A percentile compares a stretch with the other conserved stretches of the same genome.
Evolutionary conservation across 1,140 invertebrate genomes (phyloP).

Genomic region (Sinonovacula constricta): DNA sequence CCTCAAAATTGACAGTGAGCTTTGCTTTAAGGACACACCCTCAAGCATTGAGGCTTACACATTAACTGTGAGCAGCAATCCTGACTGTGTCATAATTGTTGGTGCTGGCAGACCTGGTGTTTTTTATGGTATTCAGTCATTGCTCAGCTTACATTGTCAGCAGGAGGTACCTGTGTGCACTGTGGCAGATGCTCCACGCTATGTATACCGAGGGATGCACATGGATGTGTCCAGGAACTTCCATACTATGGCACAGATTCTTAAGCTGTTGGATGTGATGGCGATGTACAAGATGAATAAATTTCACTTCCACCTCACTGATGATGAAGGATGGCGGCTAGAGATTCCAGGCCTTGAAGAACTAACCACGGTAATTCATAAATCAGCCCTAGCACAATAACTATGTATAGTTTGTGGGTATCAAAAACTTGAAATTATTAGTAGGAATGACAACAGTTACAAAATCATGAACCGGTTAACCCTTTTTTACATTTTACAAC

Average conservation of each 20-base stretch:
- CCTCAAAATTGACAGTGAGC: no score
- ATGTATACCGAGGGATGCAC: slow-evolving; percentile 71
- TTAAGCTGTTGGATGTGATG: slow-evolving; percentile 71
- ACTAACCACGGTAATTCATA: slow-evolving; percentile 74
- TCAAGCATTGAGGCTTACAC: slow-evolving; percentile 55
- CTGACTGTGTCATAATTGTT: slow-evolving; percentile 49
- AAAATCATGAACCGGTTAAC: no score
- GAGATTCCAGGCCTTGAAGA: slow-evolving; percentile 72
- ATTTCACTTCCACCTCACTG: slow-evolving; percentile 75
- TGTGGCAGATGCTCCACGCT: slow-evolving; percentile 67
- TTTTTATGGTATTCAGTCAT: slow-evolving; percentile 68
- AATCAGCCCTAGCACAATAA: no score
- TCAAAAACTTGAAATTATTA: no score
- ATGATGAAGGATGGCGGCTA: slow-evolving; percentile 76
- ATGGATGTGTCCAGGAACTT: slow-evolving; percentile 75
- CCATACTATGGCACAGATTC: slow-evolving; percentile 61
- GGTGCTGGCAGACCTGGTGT: slow-evolving; percentile 53
- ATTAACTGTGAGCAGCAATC: slow-evolving; percentile 47
- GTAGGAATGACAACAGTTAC: no score
- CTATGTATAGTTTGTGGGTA: no score
- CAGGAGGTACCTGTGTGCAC: slow-evolving; percentile 48
- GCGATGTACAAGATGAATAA: slow-evolving; percentile 73
- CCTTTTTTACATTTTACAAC: no score
- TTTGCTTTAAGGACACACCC: slow-evolving; percentile 13
- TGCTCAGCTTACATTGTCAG: slow-evolving; percentile 57